A percentile compares a stretch with the other conserved stretches of the same genome.
Evolutionary conservation across 2,797 vertebrate species (phyloP).

Genomic region (Neolamprologus multifasciatus): DNA sequence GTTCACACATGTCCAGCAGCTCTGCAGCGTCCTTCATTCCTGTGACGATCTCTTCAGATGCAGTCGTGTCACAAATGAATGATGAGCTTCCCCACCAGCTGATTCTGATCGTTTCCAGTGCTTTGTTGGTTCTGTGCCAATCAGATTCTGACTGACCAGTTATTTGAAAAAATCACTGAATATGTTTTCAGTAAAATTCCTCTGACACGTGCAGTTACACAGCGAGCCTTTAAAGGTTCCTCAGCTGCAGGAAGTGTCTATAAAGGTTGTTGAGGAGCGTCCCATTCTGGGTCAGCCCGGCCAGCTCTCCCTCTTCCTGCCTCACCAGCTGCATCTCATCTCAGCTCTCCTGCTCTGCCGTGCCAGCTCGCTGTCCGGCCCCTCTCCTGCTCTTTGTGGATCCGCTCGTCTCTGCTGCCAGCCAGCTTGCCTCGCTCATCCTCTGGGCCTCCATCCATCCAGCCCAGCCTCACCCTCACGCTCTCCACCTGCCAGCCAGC

Average conservation of each 20-base stretch:
- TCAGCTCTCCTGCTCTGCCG: neutral
- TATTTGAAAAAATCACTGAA: rapidly evolving
- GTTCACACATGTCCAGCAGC: neutral
- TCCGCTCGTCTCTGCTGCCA: neutral
- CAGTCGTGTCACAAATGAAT: neutral
- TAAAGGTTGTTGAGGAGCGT: neutral
- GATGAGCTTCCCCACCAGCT: neutral
- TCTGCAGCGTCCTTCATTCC: neutral
- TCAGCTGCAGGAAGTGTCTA: neutral
- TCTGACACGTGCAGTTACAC: neutral
- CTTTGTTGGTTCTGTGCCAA: neutral
- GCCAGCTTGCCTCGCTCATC: neutral
- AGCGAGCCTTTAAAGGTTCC: neutral
- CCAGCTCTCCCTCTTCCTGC: neutral
- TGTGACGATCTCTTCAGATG: neutral
- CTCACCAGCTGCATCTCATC: neutral
- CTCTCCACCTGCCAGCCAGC: neutral
- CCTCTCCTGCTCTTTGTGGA: neutral
- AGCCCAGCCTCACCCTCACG: neutral
- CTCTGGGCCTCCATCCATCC: neutral
- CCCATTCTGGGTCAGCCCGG: neutral
- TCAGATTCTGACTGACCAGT: neutral
- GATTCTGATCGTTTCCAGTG: rapidly evolving
- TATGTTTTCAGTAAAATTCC: neutral
- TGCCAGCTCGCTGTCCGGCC: neutral